Conservation (phyloP, 2,113 vertebrate genomes). For the Cricetomys ansorgei region DNA sequence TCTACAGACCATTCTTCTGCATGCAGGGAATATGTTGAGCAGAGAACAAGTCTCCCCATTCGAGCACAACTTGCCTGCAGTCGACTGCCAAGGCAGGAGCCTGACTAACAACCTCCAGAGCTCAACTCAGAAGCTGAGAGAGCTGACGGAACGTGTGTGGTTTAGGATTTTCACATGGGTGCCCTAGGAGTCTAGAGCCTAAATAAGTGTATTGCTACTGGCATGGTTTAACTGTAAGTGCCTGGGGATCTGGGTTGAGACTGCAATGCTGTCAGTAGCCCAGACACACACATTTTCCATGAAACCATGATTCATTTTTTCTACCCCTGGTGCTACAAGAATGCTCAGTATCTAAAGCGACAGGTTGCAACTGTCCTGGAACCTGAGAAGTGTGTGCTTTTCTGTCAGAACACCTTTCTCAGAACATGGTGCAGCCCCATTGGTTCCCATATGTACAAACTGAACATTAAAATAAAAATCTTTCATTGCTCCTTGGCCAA, state of each 20-base stretch:
- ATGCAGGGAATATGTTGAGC: background rate
- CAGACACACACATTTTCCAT: slow-evolving; percentile 60
- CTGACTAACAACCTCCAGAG: background rate
- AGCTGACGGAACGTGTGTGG: background rate
- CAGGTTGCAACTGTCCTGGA: slow-evolving; percentile 25
- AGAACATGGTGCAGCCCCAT: background rate
- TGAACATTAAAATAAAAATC: background rate
- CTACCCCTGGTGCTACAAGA: slow-evolving; percentile 38
- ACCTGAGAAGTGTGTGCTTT: background rate
- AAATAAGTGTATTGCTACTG: slow-evolving; percentile 56
- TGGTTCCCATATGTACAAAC: slow-evolving; percentile 1
- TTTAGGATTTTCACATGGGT: slow-evolving; percentile 11
- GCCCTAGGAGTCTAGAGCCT: slow-evolving; percentile 57
- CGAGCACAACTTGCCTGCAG: background rate
- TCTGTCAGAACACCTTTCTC: slow-evolving; percentile 41
- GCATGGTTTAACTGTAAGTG: slow-evolving; percentile 1
- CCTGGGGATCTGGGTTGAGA: slow-evolving; percentile 55
- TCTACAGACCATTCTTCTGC: background rate
- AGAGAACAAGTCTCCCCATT: background rate
- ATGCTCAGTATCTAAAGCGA: slow-evolving; percentile 56
- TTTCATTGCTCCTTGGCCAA: background rate
- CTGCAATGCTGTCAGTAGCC: background rate
- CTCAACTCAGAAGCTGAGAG: slow-evolving; percentile 1
- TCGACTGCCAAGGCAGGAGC: background rate
- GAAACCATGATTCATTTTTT: slow-evolving; percentile 71